Evolutionary conservation across 2,113 vertebrate species (phyloP), one percentile per base, ranked within the genome.

Genomic region (Oophaga pumilio): DNA sequence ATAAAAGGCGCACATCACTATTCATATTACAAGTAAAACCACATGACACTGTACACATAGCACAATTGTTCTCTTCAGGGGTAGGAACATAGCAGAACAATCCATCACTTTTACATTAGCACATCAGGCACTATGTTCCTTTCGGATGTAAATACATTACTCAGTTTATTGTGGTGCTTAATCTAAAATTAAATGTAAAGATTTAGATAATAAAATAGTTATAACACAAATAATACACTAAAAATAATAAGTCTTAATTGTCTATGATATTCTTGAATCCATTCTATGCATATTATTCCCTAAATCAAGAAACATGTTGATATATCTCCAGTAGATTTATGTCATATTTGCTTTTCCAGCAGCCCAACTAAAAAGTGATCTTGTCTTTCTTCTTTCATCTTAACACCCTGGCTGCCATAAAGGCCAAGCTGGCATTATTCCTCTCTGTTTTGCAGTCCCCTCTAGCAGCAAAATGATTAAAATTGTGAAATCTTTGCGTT

Each of bases 381-480:
- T 73, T 12, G 20, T 57, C 18, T n/a, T 11, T 77, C 28, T 76
- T 13, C 84, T 86, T 86, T 86, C 49, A 86, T 86, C 74, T 78
- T 86, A 78, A 86, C 74, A 43, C 74, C 49, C 74, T 52, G 73
- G 57, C 73, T 86, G 59, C 84, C 60, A 86, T 14, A 62, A 64
- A 76, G 60, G 8, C 57, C 59, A 66, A 28, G 43, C 74, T 64
- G 74, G 74, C 69, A 86, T 77, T 50, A 10, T 77, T 76, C 28
- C 73, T 60, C 15, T 9, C 12, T 77, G 56, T 9, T 43, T 62
- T 64, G 49, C 57, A 66, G 60, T 78, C 60, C 84, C 84, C 84
- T 86, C 84, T 86, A 59, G 84, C 84, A 53, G 84, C 74, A 86
- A 86, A 86, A 79, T 86, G 62, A 86, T 79, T 86, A 86, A 86